Evolutionary conservation across 2,113 vertebrate species (phyloP).

Genomic region (Silurus glanis): DNA sequence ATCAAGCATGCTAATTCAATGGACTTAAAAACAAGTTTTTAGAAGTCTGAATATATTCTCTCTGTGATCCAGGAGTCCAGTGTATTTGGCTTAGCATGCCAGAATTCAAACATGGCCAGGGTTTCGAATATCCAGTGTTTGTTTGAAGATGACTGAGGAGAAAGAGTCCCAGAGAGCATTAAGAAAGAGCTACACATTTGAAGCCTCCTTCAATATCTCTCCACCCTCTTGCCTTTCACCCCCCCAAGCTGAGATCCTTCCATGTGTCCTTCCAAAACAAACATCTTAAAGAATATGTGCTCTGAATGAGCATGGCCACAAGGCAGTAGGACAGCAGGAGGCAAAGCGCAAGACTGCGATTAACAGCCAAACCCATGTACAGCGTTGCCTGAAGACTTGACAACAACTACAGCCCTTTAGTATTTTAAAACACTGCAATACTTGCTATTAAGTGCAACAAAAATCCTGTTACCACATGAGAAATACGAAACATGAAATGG

Average conservation of each 20-base stretch:
- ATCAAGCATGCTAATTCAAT: slow-evolving; percentile 4
- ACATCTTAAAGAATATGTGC: slow-evolving; percentile 68
- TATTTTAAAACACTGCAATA: neutral
- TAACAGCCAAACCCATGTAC: slow-evolving; percentile 54
- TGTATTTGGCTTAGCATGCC: neutral
- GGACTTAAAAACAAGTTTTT: neutral
- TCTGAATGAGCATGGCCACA: slow-evolving; percentile 61
- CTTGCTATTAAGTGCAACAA: slow-evolving; percentile 2
- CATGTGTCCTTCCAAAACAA: slow-evolving; percentile 69
- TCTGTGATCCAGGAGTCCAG: neutral
- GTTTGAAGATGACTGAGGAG: slow-evolving; percentile 53
- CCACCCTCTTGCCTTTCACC: slow-evolving; percentile 34
- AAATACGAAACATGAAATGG: neutral
- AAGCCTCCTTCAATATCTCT: slow-evolving; percentile 46
- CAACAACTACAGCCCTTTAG: neutral
- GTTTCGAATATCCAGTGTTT: slow-evolving; percentile 43
- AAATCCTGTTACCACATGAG: neutral
- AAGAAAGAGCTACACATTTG: slow-evolving; percentile 61
- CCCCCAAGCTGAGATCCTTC: slow-evolving; percentile 59
- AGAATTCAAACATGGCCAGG: slow-evolving; percentile 7
- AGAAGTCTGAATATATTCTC: neutral
- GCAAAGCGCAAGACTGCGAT: slow-evolving; percentile 45
- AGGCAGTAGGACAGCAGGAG: slow-evolving; percentile 58
- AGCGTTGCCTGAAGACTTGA: slow-evolving; percentile 25
- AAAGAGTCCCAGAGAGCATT: slow-evolving; percentile 58